Percentiles rank a stretch among this genome's conserved stretches.
Conservation (phyloP, 2,888 invertebrate species). For the Orthonevra nobilis region DNA sequence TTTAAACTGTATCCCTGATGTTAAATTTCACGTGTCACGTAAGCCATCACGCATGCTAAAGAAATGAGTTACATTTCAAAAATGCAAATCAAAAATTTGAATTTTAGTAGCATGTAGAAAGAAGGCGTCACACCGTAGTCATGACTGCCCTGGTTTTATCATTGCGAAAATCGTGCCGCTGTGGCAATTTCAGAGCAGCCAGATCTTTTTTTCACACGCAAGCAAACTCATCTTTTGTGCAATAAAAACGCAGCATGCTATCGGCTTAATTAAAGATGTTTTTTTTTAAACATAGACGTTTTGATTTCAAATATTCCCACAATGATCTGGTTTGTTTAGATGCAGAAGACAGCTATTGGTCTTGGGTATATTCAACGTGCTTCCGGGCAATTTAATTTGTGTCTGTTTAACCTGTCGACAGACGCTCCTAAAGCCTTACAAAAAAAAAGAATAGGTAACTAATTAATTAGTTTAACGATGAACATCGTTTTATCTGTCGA, state of each 20-base stretch:
- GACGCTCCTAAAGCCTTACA: too few relatives aligned
- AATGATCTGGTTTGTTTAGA: background rate
- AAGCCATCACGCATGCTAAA: conserved; percentile 4
- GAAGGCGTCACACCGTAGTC: too few relatives aligned
- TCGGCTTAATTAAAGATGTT: background rate
- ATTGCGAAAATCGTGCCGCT: too few relatives aligned
- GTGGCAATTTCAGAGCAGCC: too few relatives aligned
- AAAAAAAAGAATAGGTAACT: too few relatives aligned
- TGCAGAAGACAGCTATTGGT: conserved; percentile 15
- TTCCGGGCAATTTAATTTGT: conserved; percentile 7
- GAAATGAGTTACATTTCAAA: background rate
- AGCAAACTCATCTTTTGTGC: background rate
- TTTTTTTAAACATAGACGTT: background rate
- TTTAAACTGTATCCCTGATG: too few relatives aligned
- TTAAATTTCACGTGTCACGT: background rate
- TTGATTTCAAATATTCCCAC: conserved; percentile 3
- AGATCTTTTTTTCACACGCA: too few relatives aligned
- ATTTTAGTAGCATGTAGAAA: too few relatives aligned
- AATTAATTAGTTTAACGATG: too few relatives aligned
- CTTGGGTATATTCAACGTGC: background rate
- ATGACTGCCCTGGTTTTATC: too few relatives aligned
- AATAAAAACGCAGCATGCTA: conserved; percentile 22
- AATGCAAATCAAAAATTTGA: conserved; percentile 11
- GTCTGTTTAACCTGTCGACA: too few relatives aligned
- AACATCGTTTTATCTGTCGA: too few relatives aligned